Base-by-base conservation (phyloP, 2,888 invertebrate genomes). In the Sesamia inferens region DNA sequence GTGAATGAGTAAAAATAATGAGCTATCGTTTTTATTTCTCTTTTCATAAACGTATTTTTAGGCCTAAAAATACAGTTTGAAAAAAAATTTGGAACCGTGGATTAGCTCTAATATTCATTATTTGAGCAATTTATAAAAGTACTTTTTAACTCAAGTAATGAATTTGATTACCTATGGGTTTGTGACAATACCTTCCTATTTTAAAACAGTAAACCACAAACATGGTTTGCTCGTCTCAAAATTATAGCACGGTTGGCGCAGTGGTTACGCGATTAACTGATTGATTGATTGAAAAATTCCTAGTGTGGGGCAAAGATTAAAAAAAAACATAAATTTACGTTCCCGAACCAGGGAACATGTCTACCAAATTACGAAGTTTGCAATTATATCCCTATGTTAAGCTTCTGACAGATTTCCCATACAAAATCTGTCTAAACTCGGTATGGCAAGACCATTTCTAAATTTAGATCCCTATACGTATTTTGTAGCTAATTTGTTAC, bases 1-100 rank as follows among this genome's bases (percentile, higher is more conserved):
- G 54, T 39, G 39, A 47, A 31, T 0, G 16, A 47, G 61, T 70
- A 31, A 55, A 48, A 48, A 48, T 1, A 55, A 70, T 55, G 39
- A 48, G 5, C 8, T 48, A 47, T 48, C 47, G 24, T 42, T 62
- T 55, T 48, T 55, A 42, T 61, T 61, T 69, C 22, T 55, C 31
- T 44, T 44, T 76, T 64, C 59, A 0, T 58, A 57, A n/a, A 10
- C 10, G 58, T 58, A 31, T 58, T 65, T 31, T 65, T 10, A 8
- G 31, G 55, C 13, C 55, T 51, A 19, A 24, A 24, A 63, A 24
- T 44, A 19, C 7, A 51, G 19, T 24, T 24, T 19, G 19, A 44
- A 2, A 4, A 4, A 22, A 16, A 22, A 22, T 3, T n/a, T 62
- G 42, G 10, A 5, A 14, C 6, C 10, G 7, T 4, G 39, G 7